These are phyloP conservation scores for Calosoma granatense DNA, from an alignment of 1,140 invertebrate genomes.

Conservation along the genomic window DNA sequence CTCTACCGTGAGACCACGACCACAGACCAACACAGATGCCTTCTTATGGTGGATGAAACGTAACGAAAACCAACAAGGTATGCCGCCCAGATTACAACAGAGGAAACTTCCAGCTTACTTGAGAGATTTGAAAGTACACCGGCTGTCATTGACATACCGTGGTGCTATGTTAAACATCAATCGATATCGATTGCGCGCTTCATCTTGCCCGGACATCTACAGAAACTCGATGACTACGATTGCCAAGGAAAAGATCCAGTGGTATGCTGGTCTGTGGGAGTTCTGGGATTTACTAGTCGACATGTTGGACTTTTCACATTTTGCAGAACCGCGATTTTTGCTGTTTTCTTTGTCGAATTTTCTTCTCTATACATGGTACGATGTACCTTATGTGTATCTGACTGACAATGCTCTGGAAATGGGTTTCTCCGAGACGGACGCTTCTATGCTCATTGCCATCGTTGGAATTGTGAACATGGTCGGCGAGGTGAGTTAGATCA, in stretches of 20 bases:
- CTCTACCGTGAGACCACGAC: slow-evolving; percentile 27
- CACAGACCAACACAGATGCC: slow-evolving; percentile 34
- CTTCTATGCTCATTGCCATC: slow-evolving; percentile 71
- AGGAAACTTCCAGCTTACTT: slow-evolving; percentile 47
- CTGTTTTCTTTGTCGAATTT: slow-evolving; percentile 77
- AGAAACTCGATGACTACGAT: slow-evolving; percentile 81
- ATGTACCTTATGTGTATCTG: slow-evolving; percentile 80
- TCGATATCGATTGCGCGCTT: slow-evolving; percentile 66
- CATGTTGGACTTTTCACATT: slow-evolving; percentile 70
- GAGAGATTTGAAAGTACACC: slow-evolving; percentile 58
- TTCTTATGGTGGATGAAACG: slow-evolving; percentile 44
- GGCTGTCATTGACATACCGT: slow-evolving; percentile 69
- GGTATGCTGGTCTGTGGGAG: slow-evolving; percentile 63
- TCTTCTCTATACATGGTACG: slow-evolving; percentile 78
- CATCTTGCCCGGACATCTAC: slow-evolving; percentile 81
- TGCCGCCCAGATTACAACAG: slow-evolving; percentile 24
- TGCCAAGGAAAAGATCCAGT: slow-evolving; percentile 61
- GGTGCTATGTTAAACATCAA: slow-evolving; percentile 81
- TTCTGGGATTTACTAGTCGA: slow-evolving; percentile 64
- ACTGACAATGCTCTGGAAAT: slow-evolving; percentile 62
- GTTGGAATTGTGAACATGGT: slow-evolving; percentile 79
- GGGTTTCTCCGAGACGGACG: slow-evolving; percentile 60
- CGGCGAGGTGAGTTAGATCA: slow-evolving; percentile 70
- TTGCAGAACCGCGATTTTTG: slow-evolving; percentile 57
- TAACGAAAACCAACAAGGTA: slow-evolving; percentile 30